A percentile compares a stretch with the other conserved stretches of the same genome.
Conservation (phyloP, 2,888 invertebrate genomes). For the Conchocele bisecta region DNA sequence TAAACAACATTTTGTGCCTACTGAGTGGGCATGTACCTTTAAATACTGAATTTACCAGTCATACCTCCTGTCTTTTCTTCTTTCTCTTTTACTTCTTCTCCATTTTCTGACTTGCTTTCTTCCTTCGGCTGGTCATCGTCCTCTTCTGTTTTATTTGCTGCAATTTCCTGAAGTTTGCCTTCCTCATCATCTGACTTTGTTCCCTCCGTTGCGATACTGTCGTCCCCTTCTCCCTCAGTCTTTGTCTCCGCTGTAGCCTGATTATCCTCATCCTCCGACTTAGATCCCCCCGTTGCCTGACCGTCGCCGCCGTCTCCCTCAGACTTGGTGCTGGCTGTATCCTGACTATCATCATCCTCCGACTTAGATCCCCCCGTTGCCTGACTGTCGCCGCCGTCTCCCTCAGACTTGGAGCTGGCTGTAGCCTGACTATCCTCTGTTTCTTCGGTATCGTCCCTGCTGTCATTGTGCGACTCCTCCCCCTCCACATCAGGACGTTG, state of each 20-base stretch:
- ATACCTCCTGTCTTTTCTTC: background rate
- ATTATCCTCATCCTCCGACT: background rate
- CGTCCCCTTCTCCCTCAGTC: background rate
- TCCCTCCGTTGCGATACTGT: background rate
- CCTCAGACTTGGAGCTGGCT: constrained; percentile 37
- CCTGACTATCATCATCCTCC: constrained; percentile 8
- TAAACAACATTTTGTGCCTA: no score
- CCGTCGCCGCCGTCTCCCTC: background rate
- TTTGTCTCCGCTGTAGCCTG: background rate
- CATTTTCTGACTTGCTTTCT: constrained; percentile 14
- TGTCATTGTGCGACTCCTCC: constrained; percentile 14
- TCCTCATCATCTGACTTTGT: constrained; percentile 8
- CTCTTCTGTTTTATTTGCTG: constrained; percentile 22
- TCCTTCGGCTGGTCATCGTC: constrained; percentile 12
- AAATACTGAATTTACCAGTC: no score
- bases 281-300: background rate
- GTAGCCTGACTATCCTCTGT: constrained; percentile 28
- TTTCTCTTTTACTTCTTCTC: constrained; percentile 10
- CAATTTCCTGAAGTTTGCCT: constrained; percentile 20
- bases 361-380: constrained; percentile 1
- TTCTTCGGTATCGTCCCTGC: constrained; percentile 20
- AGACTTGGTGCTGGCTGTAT: no score
- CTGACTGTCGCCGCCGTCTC: constrained; percentile 22
- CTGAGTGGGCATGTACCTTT: no score
- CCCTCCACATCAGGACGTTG: no score